Evolutionary conservation across 2,888 invertebrate genomes (phyloP).

Genomic region (Drosophila ezoana): DNA sequence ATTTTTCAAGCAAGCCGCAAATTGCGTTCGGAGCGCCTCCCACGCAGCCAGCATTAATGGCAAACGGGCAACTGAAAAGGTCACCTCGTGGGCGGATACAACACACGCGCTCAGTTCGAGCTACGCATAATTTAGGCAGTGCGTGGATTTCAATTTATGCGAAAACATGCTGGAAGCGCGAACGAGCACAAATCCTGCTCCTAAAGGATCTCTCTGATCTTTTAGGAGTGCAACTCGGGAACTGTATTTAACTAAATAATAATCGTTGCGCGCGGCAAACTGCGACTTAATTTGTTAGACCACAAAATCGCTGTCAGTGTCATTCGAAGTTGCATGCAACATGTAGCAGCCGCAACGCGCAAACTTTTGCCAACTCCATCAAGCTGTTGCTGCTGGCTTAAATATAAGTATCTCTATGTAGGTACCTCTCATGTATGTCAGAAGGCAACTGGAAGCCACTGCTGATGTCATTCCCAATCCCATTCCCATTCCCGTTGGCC

Average conservation of each 20-base stretch:
- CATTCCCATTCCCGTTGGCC: slow-evolving; percentile 22
- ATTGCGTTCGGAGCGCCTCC: slow-evolving; percentile 55
- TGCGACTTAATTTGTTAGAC: too few relatives aligned
- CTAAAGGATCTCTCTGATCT: too few relatives aligned
- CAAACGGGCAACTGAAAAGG: slow-evolving; percentile 31
- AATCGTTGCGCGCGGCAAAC: background rate
- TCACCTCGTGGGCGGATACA: slow-evolving; percentile 6
- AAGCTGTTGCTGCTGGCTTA: slow-evolving; percentile 19
- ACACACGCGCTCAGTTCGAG: slow-evolving; percentile 14
- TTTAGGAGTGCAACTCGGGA: background rate
- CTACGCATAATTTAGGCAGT: slow-evolving; percentile 45
- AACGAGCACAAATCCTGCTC: background rate
- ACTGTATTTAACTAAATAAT: background rate
- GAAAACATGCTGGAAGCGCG: slow-evolving; percentile 1
- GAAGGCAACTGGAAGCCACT: slow-evolving; percentile 16
- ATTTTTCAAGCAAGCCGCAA: slow-evolving; percentile 68
- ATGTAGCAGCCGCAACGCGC: slow-evolving; percentile 42
- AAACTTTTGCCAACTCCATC: slow-evolving; percentile 11
- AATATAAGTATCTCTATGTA: background rate
- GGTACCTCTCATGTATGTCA: background rate
- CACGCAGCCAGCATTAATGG: slow-evolving; percentile 41
- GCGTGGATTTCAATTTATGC: slow-evolving; percentile 43
- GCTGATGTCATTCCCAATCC: slow-evolving; percentile 48
- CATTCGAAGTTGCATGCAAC: slow-evolving; percentile 52
- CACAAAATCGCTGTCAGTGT: background rate